Evolutionary conservation across 2,113 vertebrate genomes (phyloP), one percentile per base, ranked within the genome.

Genomic region (Chaetodon auriga): DNA sequence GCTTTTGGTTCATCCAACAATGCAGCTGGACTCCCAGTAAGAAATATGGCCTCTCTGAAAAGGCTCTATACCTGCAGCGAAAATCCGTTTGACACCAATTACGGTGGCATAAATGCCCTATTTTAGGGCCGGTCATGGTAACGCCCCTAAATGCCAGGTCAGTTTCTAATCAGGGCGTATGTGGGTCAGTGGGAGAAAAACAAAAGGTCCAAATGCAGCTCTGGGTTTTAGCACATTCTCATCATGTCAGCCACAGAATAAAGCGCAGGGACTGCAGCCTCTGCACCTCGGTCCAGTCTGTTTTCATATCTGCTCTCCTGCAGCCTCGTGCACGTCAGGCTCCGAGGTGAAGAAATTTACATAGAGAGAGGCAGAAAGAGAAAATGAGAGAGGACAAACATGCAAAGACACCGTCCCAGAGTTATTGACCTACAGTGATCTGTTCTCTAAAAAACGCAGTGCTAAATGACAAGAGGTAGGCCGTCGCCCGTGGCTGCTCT

Each of bases 151-250:
- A 91, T 87, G 88, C 89, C 87, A 91, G 85, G 83, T 86, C 80
- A 55, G 46, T 80, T 85, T 89, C 76, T 87, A 92, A 92, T 89
- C 90, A 89, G 89, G 81, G 60, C 6, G 21, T 82, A 93, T 94
- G 83, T 94, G 87, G 93, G 93, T 95, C 94, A 95, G 89, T 85
- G 75, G 84, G 79, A 90, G 86, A 80, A 83, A 87, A 90, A 92
- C 92, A 91, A 91, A 87, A 84, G 81, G 73, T 65, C 61, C 62
- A 75, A 89, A 87, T 61, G 54, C 58, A 7, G 75, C 60, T 13
- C 13, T 48, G 58, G 76, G 90, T 87, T 90, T 94, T 89, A 92
- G 80, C 93, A 91, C 81, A 79, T 92, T 91, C 86, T 91, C 89
- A 80, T 87, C 85, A 91, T 89, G 83, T 87, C 78, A 71, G 72